Evolutionary conservation across 2,888 invertebrate species (phyloP).

Genomic region (Busseola fusca): DNA sequence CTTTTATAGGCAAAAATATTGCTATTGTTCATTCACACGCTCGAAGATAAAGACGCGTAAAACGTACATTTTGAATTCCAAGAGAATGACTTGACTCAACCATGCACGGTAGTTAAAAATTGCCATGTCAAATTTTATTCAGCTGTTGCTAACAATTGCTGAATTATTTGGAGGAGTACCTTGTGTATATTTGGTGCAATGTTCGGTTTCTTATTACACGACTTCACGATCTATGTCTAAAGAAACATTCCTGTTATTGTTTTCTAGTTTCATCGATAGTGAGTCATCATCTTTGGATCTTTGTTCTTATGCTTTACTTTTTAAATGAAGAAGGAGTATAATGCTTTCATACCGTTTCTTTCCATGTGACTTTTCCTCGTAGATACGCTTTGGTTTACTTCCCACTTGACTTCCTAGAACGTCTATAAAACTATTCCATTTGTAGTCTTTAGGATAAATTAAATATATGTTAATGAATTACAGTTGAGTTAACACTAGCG

Average conservation of each 20-base stretch:
- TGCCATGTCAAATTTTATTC: constrained; percentile 60
- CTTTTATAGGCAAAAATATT: constrained; percentile 35
- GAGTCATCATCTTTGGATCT: constrained; percentile 30
- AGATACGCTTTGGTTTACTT: not conserved
- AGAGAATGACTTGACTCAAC: constrained; percentile 50
- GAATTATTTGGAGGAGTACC: constrained; percentile 38
- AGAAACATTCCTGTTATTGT: constrained; percentile 39
- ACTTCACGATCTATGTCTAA: constrained; percentile 55
- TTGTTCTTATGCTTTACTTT: constrained; percentile 11
- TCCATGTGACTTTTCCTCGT: not conserved
- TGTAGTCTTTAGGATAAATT: constrained; percentile 10
- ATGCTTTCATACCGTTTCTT: not conserved
- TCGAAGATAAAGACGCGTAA: constrained; percentile 45
- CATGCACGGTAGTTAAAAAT: constrained; percentile 46
- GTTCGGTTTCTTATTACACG: constrained; percentile 39
- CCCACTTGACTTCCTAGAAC: constrained; percentile 16
- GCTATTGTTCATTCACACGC: constrained; percentile 60
- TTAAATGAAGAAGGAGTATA: constrained; percentile 3
- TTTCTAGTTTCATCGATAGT: constrained; percentile 17
- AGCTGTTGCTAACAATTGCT: constrained; percentile 43
- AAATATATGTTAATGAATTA: constrained; percentile 35
- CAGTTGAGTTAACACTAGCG: constrained; percentile 21
- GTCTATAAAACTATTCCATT: constrained; percentile 13
- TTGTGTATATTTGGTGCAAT: constrained; percentile 28
- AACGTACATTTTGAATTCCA: constrained; percentile 54